Base-by-base conservation (phyloP, 2,113 vertebrate genomes). In the Helogale parvula region DNA sequence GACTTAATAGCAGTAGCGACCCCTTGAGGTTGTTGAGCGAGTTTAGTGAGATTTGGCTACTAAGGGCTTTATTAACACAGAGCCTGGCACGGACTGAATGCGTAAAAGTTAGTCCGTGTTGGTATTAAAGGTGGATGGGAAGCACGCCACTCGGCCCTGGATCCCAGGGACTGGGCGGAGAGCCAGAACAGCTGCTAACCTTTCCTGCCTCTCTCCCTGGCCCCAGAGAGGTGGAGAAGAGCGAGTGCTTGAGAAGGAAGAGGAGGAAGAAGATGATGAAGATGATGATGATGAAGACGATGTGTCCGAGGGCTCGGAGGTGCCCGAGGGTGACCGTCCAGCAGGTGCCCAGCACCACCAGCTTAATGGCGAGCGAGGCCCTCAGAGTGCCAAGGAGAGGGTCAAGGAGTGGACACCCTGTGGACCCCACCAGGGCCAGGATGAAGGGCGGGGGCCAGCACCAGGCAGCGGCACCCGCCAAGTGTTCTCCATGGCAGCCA, bases 181-280 rank as follows among this genome's bases (percentile, higher is more conserved):
- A n/a, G 74, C 45, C 29, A 79, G 66, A 86, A 84, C 41, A 65
- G 29, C 60, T 50, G 3, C 65, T 63, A 19, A 94, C n/a, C 45
- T 81, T 33, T 35, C 16, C 5, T 29, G 35, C 52, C 29, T 92
- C 69, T 88, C 72, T 54, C 57, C 60, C 33, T 19, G 80, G 27
- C 8, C 35, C 65, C 86, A 88, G 96, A 98, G 98, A 97, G 94
- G 92, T 93, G 86, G 98, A 74, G 99, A 99, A 97, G 99, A 98
- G 88, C 98, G 99, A 87, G 98, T 98, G 88, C 98, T 98, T 97
- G 98, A 97, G 96, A 98, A 98, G 88, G 99, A 99, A 25, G 98
- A 98, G 57, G 99, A 99, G 57, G 98, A 98, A 0, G 98, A 98
- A 0, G 98, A 98, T 0, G 97, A 98, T 0, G 98, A 98, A 0